Evolutionary conservation across 1,140 invertebrate species (phyloP).

Genomic region (Manduca sexta): DNA sequence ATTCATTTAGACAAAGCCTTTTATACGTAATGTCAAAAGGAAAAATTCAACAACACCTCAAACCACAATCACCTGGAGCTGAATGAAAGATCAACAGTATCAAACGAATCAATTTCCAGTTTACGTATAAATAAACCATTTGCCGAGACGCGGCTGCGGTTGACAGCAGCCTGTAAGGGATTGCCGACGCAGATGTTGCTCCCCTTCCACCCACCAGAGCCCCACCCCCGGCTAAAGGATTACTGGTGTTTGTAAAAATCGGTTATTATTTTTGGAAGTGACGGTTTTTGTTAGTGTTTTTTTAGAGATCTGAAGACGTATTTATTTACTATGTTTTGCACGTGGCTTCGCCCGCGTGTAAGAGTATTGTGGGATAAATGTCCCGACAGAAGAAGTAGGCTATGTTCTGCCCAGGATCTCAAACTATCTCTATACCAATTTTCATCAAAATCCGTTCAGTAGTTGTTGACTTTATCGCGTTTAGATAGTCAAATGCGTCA

Average conservation of each 20-base stretch:
- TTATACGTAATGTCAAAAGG: too few species aligned
- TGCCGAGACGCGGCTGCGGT: conserved; percentile 12
- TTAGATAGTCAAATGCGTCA: too few species aligned
- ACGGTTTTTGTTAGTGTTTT: too few species aligned
- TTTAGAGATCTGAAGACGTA: neutral
- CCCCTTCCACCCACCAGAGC: conserved; percentile 1
- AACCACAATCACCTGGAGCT: neutral
- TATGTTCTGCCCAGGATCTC: too few species aligned
- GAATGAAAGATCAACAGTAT: conserved; percentile 5
- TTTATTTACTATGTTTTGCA: neutral
- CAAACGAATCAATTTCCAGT: conserved; percentile 23
- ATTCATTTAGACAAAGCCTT: too few species aligned
- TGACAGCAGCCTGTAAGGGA: conserved; percentile 19
- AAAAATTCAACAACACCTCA: too few species aligned
- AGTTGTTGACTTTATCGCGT: too few species aligned
- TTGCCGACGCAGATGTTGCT: conserved; percentile 17
- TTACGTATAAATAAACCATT: conserved; percentile 17
- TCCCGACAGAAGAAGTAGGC: too few species aligned
- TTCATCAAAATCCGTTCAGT: too few species aligned
- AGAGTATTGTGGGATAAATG: too few species aligned
- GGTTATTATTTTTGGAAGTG: neutral
- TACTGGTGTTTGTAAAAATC: conserved; percentile 1
- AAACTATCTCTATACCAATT: too few species aligned
- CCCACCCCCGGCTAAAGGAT: neutral
- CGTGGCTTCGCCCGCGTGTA: too few species aligned